Base-by-base conservation (phyloP, 2,888 invertebrate species). In the Drosophila paucipuncta region DNA sequence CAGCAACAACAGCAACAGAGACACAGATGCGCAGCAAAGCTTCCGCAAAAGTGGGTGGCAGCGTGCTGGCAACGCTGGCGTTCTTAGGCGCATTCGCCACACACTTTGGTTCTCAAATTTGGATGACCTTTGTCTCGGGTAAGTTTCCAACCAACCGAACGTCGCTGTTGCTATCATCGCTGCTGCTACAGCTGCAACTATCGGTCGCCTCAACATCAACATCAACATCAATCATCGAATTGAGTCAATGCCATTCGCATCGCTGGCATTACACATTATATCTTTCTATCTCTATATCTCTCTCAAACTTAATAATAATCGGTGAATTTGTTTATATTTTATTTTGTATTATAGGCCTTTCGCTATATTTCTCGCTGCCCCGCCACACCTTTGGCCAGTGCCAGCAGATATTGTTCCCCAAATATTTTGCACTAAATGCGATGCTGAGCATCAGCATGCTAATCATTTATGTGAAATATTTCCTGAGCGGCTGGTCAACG, bases 101-200 rank as follows among this genome's bases (percentile, higher is more conserved):
- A 67, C 97, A 98, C 92, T 96, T 97, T 83, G 98, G 98, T 39
- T 95, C 97, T 28, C 98, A 98, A 94, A 95, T 98, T 80, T 98
- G 98, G 98, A 98, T 98, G 97, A 97, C 98, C 16, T 97, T 98
- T 91, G 95, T 98, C 41, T 98, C 98, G 91, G 97, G 97, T 97
- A 93, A 89, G 85, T 67, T 58, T 39, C 39, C 33, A 16, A 39
- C 37, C 49, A 16, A 43, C 37, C 49, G 25, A 28, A 39, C 18
- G 37, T 52, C 43, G 53, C 31, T 22, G 33, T 50, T 47, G 13
- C 13, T 43, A 22, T 22, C 68, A 60, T 11, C 37, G 37, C 31
- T 30, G 22, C 50, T 47, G 22, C 47, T 7, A 4, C 47, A 25
- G 16, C 47, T 47, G 43, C 47, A 47, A 25, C 25, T 47, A 25